Base-by-base conservation (phyloP, 1,140 invertebrate genomes). In the Bombus terrestris region DNA sequence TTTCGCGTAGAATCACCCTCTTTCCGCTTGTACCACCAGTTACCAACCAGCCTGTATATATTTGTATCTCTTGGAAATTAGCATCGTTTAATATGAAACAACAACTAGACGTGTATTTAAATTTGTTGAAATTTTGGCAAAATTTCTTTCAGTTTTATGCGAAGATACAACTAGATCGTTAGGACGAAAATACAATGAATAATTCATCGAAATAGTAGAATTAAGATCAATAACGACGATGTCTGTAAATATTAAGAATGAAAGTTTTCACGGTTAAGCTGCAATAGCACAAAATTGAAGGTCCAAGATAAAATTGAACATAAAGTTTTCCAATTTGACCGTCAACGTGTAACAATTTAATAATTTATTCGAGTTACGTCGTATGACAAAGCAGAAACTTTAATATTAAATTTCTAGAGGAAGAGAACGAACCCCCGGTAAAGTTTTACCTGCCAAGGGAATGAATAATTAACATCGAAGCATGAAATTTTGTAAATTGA, bases 401-500 rank as follows among this genome's bases (percentile, higher is more conserved):
- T 22, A 57, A 59, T n/a, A 76, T 62, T 10, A 37, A 68, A 73
- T 41, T 57, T 25, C 32, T 43, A 22, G 28, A 62, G 28, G 9
- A 62, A n/a, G 59, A 62, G 2, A 41, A 39, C 2, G 10, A 37
- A n/a, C 39, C 28, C 39, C 37, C 6, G 0, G 28, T 13, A 2
- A 72, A 72, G 69, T 39, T 32, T 2, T 32, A 32, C 8, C 37
- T 25, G 32, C 68, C 13, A n/a, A 37, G 57, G 35, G 57, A 53
- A 72, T 35, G 25, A 86, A 86, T 82, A 80, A 83, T 76, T 68
- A 72, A 76, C 32, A 18, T 57, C 18, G 43, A 64, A 47, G 2
- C 10, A 39, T 39, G 62, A 86, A 62, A 39, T 79, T 89, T 78
- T 66, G 62, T n/a, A 79, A 81, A 79, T 76, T 83, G 64, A 53